phyloP scores from a whole-genome alignment of 2,797 vertebrate genomes.

The Dicrostonyx torquatus region DNA sequence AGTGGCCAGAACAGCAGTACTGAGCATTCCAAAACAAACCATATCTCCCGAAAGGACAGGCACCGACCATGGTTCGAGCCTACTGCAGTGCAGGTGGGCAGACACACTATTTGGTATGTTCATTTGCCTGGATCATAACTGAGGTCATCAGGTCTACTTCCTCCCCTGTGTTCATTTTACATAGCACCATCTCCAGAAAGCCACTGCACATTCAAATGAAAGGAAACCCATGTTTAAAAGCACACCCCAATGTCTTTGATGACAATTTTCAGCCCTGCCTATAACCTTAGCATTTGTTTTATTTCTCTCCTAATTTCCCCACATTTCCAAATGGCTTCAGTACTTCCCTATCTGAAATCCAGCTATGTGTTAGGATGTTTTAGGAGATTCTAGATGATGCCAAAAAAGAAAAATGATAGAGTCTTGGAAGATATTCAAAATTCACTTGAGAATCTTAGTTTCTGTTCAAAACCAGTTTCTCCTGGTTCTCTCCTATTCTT shows the following conservation, averaged over 20 bases:
- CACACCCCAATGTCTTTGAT: not conserved
- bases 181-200: constrained; percentile 31
- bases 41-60: not conserved
- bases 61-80: not conserved
- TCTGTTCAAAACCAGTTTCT: constrained; percentile 22
- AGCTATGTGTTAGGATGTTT: not conserved
- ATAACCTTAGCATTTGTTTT: not conserved
- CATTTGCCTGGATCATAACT: not conserved
- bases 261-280: not conserved
- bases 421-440: constrained; percentile 33
- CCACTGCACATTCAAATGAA: not conserved
- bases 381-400: not conserved
- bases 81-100: not conserved
- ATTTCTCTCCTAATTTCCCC: constrained; percentile 32
- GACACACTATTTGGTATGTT: not conserved
- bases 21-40: constrained; percentile 24
- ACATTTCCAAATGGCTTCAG: not conserved
- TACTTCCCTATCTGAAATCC: not conserved
- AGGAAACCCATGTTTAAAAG: constrained; percentile 39
- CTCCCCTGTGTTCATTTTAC: constrained; percentile 4
- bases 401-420: not conserved
- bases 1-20: constrained; percentile 11
- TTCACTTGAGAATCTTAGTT: constrained; percentile 23
- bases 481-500: not conserved
- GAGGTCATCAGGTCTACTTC: constrained; percentile 16